Conservation (phyloP, 2,113 vertebrate species). For the Rhegmatorhina hoffmannsi region DNA sequence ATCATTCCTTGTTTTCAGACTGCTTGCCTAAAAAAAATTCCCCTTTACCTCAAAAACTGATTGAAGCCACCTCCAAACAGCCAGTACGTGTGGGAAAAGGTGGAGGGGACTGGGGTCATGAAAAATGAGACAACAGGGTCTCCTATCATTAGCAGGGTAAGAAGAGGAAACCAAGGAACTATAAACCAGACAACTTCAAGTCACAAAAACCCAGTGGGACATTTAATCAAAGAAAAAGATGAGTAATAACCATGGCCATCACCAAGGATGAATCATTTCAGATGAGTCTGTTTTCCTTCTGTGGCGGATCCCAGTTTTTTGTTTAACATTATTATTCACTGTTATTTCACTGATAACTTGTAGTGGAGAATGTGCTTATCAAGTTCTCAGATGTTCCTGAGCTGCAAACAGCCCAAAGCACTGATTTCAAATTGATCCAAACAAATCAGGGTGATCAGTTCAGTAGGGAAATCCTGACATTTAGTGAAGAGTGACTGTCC, state of each 20-base stretch:
- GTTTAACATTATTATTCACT: neutral
- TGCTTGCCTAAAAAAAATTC: neutral
- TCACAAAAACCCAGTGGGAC: neutral
- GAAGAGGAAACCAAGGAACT: neutral
- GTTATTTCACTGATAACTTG: neutral
- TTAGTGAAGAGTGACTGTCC: neutral
- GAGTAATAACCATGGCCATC: neutral
- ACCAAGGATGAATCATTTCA: slow-evolving; percentile 17
- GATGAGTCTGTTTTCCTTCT: slow-evolving; percentile 25
- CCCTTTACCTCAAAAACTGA: neutral
- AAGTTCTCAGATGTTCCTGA: neutral
- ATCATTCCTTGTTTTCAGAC: neutral
- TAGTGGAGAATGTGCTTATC: neutral
- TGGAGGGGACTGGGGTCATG: neutral
- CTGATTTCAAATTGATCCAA: neutral
- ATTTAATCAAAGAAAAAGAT: neutral
- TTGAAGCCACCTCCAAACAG: neutral
- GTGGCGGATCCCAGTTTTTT: neutral
- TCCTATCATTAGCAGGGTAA: neutral
- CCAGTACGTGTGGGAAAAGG: neutral
- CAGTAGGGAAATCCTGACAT: neutral
- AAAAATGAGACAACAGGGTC: neutral
- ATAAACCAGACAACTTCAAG: neutral
- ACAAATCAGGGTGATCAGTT: neutral
- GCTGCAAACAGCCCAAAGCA: neutral